A percentile compares a stretch with the other conserved stretches of the same genome.
phyloP scores from a whole-genome alignment of 2,888 invertebrate species.

The Melikaiella ostensackeni region DNA sequence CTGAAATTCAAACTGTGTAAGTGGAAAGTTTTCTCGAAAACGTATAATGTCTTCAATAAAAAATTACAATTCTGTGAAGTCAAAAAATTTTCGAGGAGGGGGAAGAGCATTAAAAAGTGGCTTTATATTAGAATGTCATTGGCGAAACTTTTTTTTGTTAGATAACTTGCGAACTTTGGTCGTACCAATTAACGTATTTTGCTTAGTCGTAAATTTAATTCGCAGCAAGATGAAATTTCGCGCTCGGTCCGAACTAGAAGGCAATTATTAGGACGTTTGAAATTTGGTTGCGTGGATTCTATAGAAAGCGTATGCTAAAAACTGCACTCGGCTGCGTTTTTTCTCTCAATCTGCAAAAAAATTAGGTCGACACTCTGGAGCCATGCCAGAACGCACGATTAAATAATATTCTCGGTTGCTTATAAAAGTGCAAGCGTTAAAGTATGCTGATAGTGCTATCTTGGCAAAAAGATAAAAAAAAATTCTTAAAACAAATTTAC shows the following conservation, averaged over 20 bases:
- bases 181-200: conserved; percentile 17
- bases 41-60: neutral
- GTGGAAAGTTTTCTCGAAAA: neutral
- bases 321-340: conserved; percentile 50
- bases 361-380: conserved; percentile 76
- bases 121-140: conserved; percentile 32
- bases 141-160: conserved; percentile 22
- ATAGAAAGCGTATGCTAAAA: conserved; percentile 44
- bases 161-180: conserved; percentile 22
- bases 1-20: neutral
- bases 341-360: conserved; percentile 61
- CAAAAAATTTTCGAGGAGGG: neutral
- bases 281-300: conserved; percentile 23
- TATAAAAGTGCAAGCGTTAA: conserved; percentile 77
- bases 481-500: conserved; percentile 73
- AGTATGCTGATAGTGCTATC: conserved; percentile 76
- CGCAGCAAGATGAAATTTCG: conserved; percentile 11
- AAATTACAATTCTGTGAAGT: neutral
- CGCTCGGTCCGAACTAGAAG: conserved; percentile 6
- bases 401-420: conserved; percentile 74
- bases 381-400: conserved; percentile 74
- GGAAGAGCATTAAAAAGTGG: neutral
- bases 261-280: neutral
- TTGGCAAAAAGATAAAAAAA: conserved; percentile 73
- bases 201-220: conserved; percentile 35